phyloP scores from a whole-genome alignment of 2,888 invertebrate genomes.

The Melieria crassipennis region DNA sequence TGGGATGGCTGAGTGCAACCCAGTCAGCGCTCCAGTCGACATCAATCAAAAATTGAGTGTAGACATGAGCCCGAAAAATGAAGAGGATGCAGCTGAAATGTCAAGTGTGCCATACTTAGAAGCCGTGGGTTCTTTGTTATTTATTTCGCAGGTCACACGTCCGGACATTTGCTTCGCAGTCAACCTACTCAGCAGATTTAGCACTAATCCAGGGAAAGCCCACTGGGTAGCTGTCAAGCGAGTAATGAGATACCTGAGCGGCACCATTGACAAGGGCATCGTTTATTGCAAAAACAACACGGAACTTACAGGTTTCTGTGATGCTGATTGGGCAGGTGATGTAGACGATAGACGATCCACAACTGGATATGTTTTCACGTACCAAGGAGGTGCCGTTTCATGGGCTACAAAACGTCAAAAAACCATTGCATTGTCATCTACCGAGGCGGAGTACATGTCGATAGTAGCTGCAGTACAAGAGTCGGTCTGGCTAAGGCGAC shows the following conservation, averaged over 20 bases:
- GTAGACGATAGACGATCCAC: constrained; percentile 33
- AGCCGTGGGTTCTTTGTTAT: constrained; percentile 14
- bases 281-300: constrained; percentile 16
- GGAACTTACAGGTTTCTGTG: constrained; percentile 34
- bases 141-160: constrained; percentile 12
- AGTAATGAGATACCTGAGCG: constrained; percentile 28
- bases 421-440: constrained; percentile 39
- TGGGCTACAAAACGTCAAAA: constrained; percentile 37
- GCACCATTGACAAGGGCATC: constrained; percentile 12
- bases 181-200: constrained; percentile 26
- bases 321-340: constrained; percentile 38
- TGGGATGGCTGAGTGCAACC: constrained; percentile 26
- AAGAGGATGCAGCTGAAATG: constrained; percentile 20
- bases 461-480: constrained; percentile 37
- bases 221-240: constrained; percentile 29
- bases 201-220: constrained; percentile 23
- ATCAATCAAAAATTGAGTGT: constrained; percentile 21
- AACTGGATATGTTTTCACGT: constrained; percentile 38
- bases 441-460: constrained; percentile 40
- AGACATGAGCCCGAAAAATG: constrained; percentile 17
- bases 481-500: constrained; percentile 32
- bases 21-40: constrained; percentile 26
- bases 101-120: constrained; percentile 22
- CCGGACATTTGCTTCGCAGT: constrained; percentile 26
- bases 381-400: constrained; percentile 35